Conservation (phyloP, 2,797 vertebrate genomes). For the Cyclopterus lumpus region DNA sequence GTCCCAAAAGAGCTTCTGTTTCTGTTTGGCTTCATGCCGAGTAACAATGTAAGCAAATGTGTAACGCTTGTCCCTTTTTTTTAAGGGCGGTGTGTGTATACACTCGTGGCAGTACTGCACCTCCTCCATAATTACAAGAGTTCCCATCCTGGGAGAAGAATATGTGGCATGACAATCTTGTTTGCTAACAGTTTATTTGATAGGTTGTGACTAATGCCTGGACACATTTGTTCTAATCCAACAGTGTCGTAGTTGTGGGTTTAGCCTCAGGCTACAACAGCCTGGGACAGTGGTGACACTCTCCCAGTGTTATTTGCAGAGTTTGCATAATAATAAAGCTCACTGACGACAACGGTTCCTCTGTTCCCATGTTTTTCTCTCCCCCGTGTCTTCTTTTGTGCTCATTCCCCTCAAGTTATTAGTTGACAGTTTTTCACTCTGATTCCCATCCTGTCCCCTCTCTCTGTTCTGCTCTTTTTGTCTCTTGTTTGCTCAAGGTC, state of each 20-base stretch:
- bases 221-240: not conserved
- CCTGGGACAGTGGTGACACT: conserved; percentile 14
- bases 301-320: not conserved
- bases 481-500: conserved; percentile 56
- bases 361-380: not conserved
- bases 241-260: conserved; percentile 3
- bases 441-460: not conserved
- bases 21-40: not conserved
- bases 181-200: not conserved
- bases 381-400: not conserved
- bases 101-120: not conserved
- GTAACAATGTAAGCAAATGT: conserved; percentile 1
- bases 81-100: not conserved
- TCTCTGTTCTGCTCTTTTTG: conserved; percentile 20
- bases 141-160: not conserved
- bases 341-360: not conserved
- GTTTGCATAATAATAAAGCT: conserved; percentile 20
- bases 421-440: conserved; percentile 8
- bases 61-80: not conserved
- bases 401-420: conserved; percentile 1
- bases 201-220: not conserved
- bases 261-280: conserved; percentile 6
- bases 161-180: not conserved
- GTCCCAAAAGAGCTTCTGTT: not conserved
- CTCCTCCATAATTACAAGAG: not conserved